Evolutionary conservation across 2,113 vertebrate genomes (phyloP), one percentile per base, ranked within the genome.

Genomic region (Tachysurus vachellii): DNA sequence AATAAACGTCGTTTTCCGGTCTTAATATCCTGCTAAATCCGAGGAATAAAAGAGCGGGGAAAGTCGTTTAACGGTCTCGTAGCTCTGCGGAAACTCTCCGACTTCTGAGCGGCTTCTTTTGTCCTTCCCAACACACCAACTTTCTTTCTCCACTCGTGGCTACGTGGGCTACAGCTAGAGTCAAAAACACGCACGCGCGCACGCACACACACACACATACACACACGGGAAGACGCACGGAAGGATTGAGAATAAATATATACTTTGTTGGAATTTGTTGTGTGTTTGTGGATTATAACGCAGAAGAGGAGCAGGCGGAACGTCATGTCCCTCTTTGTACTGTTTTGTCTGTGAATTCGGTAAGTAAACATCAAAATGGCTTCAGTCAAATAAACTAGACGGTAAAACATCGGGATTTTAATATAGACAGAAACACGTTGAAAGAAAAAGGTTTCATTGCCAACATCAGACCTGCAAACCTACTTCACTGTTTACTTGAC

Each of bases 261-360:
- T n/a, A 53, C 81, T 77, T 81, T 31, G 16, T 53, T 26, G 64
- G 76, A 57, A 62, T 80, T 80, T 81, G 64, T 13, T 59, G 79
- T 36, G 79, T 68, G 84, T 77, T 82, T 83, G 80, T 87, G 89
- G 89, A 90, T 90, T 90, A 90, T 44, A 87, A 13, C 26, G 16
- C 53, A 3, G 73, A 82, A 42, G 70, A 77, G 82, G 42, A 79
- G 1, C 80, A 31, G 50, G 31, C 50, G 47, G 80, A 83, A 42
- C 71, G 61, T 42, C 47, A 82, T 77, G 23, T 82, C 79, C 71
- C 53, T 66, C 57, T 71, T 87, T 70, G 76, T 59, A 31, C 12
- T 23, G 4, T 80, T 64, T 61, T 31, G 62, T 50, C 64, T 53
- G 26, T n/a, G 26, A 62, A 71, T 50, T 47, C 31, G 85, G 87